Conservation (phyloP, 2,797 vertebrate genomes). For the Chrysocyon brachyurus region DNA sequence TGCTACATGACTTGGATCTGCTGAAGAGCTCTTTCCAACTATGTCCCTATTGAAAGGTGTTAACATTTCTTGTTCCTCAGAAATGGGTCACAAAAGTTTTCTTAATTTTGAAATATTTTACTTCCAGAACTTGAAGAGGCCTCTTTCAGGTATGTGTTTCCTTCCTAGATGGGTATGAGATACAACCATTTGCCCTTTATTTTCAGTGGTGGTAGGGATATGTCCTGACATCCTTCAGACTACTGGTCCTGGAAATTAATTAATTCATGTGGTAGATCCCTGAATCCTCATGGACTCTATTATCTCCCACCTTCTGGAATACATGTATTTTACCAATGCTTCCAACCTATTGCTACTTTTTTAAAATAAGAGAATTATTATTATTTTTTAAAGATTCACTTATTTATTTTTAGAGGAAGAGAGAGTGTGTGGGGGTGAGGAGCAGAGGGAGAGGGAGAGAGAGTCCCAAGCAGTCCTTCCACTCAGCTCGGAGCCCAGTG, state of each 20-base stretch:
- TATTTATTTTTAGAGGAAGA: neutral
- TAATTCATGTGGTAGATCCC: neutral
- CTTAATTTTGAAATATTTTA: neutral
- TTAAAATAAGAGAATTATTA: neutral
- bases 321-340: neutral
- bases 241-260: neutral
- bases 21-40: neutral
- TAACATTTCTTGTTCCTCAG: neutral
- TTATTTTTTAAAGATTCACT: neutral
- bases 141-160: neutral
- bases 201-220: neutral
- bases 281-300: neutral
- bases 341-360: neutral
- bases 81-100: neutral
- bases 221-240: neutral
- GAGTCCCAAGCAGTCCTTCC: neutral
- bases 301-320: neutral
- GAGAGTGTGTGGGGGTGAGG: neutral
- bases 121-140: neutral
- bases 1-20: neutral
- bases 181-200: neutral
- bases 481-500: neutral
- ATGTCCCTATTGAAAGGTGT: neutral
- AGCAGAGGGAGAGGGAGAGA: neutral
- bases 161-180: neutral